Base-by-base conservation (phyloP, 2,113 vertebrate genomes). In the Nothobranchius kuhntae region DNA sequence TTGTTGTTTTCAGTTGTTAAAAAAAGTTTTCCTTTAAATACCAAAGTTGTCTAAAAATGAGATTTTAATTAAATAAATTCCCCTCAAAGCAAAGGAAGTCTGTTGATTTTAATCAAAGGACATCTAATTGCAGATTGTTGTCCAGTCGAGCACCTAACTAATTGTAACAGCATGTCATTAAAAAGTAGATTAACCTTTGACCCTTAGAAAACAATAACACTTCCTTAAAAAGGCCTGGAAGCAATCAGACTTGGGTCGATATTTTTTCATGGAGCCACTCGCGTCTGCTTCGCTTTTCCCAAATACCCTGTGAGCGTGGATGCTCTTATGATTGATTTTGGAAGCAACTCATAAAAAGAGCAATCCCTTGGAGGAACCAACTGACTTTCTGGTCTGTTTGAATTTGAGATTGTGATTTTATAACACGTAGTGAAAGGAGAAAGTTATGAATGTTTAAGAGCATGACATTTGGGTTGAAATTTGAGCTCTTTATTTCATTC, bases 81-180 rank as follows among this genome's bases (percentile, higher is more conserved):
- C 21, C 6, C 40, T 51, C 45, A 54, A 53, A 24, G 7, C 66
- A 47, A 13, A 38, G 45, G 30, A 45, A 58, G 57, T 59, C 65
- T 52, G 8, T 21, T 71, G 53, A 38, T 26, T 82, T 61, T 75
- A 62, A 85, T 64, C 66, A 52, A 21, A 21, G 21, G 81, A 42
- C 15, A 36, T 47, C 47, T 30, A 30, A 30, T 30, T 30, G 30
- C 30, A 4, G 30, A 30, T 30, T 47, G 55, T 51, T 48, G 60
- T 48, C 42, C 11, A 46, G 60, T 70, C 46, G 26, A 42, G 67
- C 57, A 45, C 61, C 73, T 12, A 0, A 61, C 74, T 88, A 86
- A 85, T 87, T 86, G 71, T 68, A 82, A 73, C 78, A 73, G 66
- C 76, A 74, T 85, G 81, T 75, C 85, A 82, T 82, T 75, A 75